Evolutionary conservation across 2,113 vertebrate species (phyloP).

Genomic region (Sander lucioperca): DNA sequence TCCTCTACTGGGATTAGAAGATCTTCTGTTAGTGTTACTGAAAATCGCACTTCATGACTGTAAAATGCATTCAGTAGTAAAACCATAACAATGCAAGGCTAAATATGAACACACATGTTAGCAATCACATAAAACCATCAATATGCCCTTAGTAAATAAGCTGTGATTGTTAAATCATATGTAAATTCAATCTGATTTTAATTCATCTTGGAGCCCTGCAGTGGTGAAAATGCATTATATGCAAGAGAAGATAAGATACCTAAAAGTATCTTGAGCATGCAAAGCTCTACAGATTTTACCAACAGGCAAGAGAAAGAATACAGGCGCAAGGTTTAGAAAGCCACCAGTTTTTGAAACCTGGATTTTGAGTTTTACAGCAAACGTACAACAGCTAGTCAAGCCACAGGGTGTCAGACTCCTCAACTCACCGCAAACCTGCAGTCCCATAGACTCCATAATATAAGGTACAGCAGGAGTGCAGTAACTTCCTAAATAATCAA

Average conservation of each 20-base stretch:
- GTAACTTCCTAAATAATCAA: conserved; percentile 89
- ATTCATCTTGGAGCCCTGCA: conserved; percentile 64
- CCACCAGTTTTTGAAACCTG: conserved; percentile 82
- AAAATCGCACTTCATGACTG: conserved; percentile 58
- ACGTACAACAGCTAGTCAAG: conserved; percentile 79
- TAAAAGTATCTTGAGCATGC: conserved; percentile 82
- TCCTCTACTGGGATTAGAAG: conserved; percentile 55
- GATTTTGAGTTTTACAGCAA: conserved; percentile 81
- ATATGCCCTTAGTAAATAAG: conserved; percentile 56
- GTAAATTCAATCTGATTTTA: conserved; percentile 20
- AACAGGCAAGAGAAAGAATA: conserved; percentile 82
- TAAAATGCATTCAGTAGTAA: conserved; percentile 51
- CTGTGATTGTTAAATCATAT: conserved; percentile 53
- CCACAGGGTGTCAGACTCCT: conserved; percentile 78
- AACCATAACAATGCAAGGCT: conserved; percentile 33
- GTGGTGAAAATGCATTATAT: conserved; percentile 75
- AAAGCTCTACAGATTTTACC: conserved; percentile 84
- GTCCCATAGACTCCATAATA: conserved; percentile 88
- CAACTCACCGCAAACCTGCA: conserved; percentile 89
- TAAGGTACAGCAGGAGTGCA: conserved; percentile 88
- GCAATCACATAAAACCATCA: conserved; percentile 58
- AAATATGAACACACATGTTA: conserved; percentile 61
- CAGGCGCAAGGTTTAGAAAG: conserved; percentile 83
- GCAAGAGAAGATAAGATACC: conserved; percentile 76
- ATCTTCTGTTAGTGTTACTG: conserved; percentile 79